Conservation (phyloP, 2,888 invertebrate species). For the Dascillus cervinus region DNA sequence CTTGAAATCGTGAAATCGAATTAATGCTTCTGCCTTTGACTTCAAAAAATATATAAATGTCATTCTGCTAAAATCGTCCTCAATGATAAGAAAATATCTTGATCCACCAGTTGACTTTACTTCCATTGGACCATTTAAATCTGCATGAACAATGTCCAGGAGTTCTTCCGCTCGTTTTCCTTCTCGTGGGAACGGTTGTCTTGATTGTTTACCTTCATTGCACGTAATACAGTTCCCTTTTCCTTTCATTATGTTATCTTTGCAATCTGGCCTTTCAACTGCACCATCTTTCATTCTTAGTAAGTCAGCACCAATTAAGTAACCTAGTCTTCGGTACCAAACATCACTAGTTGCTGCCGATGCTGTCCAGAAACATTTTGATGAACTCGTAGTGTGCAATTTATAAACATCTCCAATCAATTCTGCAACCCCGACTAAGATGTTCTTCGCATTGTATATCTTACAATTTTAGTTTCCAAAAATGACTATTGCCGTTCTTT, state of each 20-base stretch:
- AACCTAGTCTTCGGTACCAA: conserved; percentile 12
- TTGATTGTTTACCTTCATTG: conserved; percentile 24
- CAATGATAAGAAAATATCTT: conserved; percentile 5
- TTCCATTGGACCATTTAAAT: conserved; percentile 17
- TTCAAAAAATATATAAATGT: conserved; percentile 11
- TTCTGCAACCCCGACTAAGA: not conserved
- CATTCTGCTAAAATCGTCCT: conserved; percentile 7
- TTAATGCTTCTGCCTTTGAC: conserved; percentile 21
- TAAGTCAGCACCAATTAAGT: conserved; percentile 7
- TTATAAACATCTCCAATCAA: conserved; percentile 7
- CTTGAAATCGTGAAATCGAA: conserved; percentile 24
- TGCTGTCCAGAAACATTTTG: conserved; percentile 1
- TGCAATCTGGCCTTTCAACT: conserved; percentile 4
- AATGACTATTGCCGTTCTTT: conserved; percentile 7
- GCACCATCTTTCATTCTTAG: conserved; percentile 3
- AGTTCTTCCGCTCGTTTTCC: conserved; percentile 15
- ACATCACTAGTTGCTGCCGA: not conserved
- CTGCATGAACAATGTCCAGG: conserved; percentile 23
- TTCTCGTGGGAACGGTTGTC: conserved; percentile 21
- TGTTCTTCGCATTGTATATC: not conserved
- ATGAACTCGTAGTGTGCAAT: conserved; percentile 5
- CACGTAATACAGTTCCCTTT: conserved; percentile 10
- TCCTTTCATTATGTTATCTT: not conserved
- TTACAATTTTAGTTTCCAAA: not conserved
- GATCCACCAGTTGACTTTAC: conserved; percentile 4